Evolutionary conservation across 2,888 invertebrate genomes (phyloP).

Genomic region (Apotomis betuletana): DNA sequence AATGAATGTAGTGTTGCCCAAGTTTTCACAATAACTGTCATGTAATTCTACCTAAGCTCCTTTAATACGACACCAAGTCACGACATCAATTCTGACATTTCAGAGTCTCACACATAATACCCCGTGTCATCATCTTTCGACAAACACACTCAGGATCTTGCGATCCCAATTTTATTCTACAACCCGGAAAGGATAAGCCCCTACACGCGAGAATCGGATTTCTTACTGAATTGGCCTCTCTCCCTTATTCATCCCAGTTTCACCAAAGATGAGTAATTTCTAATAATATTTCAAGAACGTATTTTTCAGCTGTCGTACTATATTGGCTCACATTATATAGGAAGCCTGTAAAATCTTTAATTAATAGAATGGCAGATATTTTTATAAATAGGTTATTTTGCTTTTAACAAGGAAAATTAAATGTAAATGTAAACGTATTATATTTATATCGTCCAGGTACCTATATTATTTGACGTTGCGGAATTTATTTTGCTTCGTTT

Average conservation of each 20-base stretch:
- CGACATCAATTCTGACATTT: conserved; percentile 82
- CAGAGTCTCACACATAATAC: conserved; percentile 89
- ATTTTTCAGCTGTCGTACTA: not conserved
- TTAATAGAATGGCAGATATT: too few relatives aligned
- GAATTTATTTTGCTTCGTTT: too few relatives aligned
- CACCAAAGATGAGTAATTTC: conserved; percentile 60
- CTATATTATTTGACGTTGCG: too few relatives aligned
- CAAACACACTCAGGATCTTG: conserved; percentile 90
- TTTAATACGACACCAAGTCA: not conserved
- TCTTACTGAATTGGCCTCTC: conserved; percentile 70
- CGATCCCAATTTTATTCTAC: conserved; percentile 87
- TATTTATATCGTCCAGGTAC: too few relatives aligned
- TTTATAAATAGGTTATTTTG: too few relatives aligned
- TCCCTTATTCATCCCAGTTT: conserved; percentile 71
- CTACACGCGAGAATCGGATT: conserved; percentile 77
- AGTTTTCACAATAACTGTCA: too few relatives aligned
- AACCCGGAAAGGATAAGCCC: conserved; percentile 84
- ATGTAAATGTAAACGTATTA: too few relatives aligned
- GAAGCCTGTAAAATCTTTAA: too few relatives aligned
- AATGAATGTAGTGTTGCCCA: too few relatives aligned
- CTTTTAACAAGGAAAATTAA: too few relatives aligned
- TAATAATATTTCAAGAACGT: conserved; percentile 15
- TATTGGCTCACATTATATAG: too few relatives aligned
- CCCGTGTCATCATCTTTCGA: conserved; percentile 87
- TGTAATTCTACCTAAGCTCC: too few relatives aligned